Evolutionary conservation across 2,113 vertebrate species (phyloP).

Genomic region (Oryctolagus cuniculus): mOryCun1.1 NC_091432.1:198285501-198286000

Average conservation of each 20-base stretch:
- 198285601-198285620: conserved; percentile 78
- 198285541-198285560: conserved; percentile 69
- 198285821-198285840: conserved; percentile 62
- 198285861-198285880: conserved; percentile 59
- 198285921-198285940: neutral
- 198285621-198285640: conserved; percentile 75
- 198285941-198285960: neutral
- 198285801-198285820: conserved; percentile 64
- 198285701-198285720: conserved; percentile 83
- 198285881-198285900: conserved; percentile 45
- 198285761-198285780: conserved; percentile 80
- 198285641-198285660: conserved; percentile 78
- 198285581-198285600: conserved; percentile 61
- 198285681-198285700: conserved; percentile 78
- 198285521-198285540: conserved; percentile 50
- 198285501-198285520: conserved; percentile 18
- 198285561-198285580: conserved; percentile 77
- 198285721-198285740: conserved; percentile 80
- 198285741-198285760: conserved; percentile 77
- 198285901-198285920: conserved; percentile 24
- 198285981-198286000: neutral
- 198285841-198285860: conserved; percentile 59
- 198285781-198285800: conserved; percentile 73
- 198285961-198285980: neutral
- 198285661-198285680: conserved; percentile 84